Base-by-base conservation (phyloP, 2,797 vertebrate genomes). In the Pristis pectinata region DNA sequence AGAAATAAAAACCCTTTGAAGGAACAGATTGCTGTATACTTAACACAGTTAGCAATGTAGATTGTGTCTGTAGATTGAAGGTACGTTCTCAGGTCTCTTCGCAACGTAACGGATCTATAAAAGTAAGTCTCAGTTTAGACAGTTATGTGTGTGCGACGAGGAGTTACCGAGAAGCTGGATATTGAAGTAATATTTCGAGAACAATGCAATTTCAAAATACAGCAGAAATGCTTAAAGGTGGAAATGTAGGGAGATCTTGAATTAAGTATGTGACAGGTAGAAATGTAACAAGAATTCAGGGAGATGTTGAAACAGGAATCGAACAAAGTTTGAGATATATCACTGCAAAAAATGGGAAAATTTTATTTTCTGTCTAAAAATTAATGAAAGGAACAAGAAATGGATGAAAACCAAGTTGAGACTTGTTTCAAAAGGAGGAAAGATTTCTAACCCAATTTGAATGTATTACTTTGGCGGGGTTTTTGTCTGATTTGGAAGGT, bases 401-500 rank as follows among this genome's bases (percentile, higher is more conserved):
- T 8, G 11, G 15, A 93, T 34, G 72, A 70, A 76, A 17, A 27
- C 30, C 44, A 74, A 53, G 72, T 53, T 74, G 15, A 94, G 41
- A 76, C 3, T 11, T 17, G 27, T 70, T 27, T 41, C 67, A 70
- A 70, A n/a, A 89, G 17, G n/a, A 30, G 64, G 30, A 85, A 34
- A 87, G 49, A 53, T 30, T 94, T 76, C 44, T 76, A 76, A 94
- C 92, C 44, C 92, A 24, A 53, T 94, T 94, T 74, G 92, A 94
- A 76, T 49, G 44, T 56, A 53, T 76, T 74, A 76, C 7, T 49
- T 76, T 76, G 70, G 27, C 70, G 70, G 67, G 44, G 92, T 6
- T 94, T 3, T 53, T 56, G 70, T 74, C 49, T 94, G 92, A 94
- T 76, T 53, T 94, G 92, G 70, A 76, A 94, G 92, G 92, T 94